Percentiles rank a stretch among this genome's conserved stretches.
phyloP scores from a whole-genome alignment of 2,888 invertebrate species.

The Ptychoptera contaminata region DNA sequence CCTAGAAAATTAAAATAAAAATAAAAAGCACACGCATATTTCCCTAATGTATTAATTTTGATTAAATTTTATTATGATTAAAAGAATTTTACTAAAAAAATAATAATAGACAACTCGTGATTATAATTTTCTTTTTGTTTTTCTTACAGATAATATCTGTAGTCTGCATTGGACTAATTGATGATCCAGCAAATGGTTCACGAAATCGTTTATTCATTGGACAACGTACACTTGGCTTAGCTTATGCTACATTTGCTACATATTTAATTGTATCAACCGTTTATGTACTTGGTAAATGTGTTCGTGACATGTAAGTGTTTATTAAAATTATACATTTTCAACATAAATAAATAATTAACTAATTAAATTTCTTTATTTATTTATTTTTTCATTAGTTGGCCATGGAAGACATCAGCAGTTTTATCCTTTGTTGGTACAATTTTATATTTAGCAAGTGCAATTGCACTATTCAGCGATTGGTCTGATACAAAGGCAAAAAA shows the following conservation, averaged over 20 bases:
- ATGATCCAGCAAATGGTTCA: constrained; percentile 27
- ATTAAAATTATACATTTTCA: background rate
- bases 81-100: no score
- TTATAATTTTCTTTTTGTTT: background rate
- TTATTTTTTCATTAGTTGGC: constrained; percentile 16
- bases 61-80: no score
- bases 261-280: constrained; percentile 25
- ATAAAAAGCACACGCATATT: no score
- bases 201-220: constrained; percentile 20
- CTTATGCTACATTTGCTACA: constrained; percentile 29
- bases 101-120: no score
- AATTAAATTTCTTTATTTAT: background rate
- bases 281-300: constrained; percentile 26
- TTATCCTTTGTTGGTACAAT: constrained; percentile 25
- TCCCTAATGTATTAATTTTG: no score
- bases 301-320: constrained; percentile 25
- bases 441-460: constrained; percentile 22
- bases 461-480: constrained; percentile 27
- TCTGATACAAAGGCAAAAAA: constrained; percentile 26
- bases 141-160: constrained; percentile 11
- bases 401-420: constrained; percentile 26
- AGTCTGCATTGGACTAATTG: constrained; percentile 27
- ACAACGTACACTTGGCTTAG: constrained; percentile 24
- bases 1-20: no score
- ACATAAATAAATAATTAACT: background rate